These are phyloP conservation scores for Excalfactoria chinensis DNA, from an alignment of 2,113 vertebrate genomes.

Conservation along the genomic window DNA sequence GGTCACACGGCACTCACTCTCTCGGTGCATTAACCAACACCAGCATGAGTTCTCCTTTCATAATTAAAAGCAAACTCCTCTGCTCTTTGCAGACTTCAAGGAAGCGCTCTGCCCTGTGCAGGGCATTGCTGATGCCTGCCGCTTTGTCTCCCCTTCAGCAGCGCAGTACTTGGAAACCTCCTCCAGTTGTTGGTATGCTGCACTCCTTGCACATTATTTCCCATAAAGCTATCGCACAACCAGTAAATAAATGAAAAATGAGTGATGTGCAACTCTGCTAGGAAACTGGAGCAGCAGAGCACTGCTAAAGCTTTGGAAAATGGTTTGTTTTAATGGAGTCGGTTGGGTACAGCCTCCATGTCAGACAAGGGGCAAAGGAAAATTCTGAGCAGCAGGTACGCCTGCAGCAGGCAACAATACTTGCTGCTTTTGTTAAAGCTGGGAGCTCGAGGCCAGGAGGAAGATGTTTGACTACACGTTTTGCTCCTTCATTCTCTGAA, in stretches of 20 bases:
- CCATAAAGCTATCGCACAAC: background rate
- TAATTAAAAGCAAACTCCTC: constrained; percentile 38
- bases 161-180: background rate
- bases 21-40: background rate
- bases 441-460: background rate
- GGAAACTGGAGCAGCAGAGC: background rate
- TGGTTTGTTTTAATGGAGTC: background rate
- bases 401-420: background rate
- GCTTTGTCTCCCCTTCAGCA: background rate
- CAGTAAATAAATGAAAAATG: background rate
- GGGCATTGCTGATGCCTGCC: background rate
- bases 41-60: background rate
- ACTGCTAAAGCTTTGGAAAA: background rate
- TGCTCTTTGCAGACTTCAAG: constrained; percentile 5
- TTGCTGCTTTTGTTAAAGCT: background rate
- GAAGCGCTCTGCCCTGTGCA: background rate
- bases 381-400: background rate
- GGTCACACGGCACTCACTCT: background rate
- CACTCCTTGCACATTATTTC: background rate
- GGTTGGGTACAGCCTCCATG: background rate
- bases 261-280: background rate
- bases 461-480: background rate
- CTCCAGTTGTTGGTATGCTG: background rate
- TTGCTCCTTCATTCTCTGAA: background rate
- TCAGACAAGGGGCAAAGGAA: background rate